phyloP scores from a whole-genome alignment of 2,888 invertebrate genomes.

The Bombylius major region DNA sequence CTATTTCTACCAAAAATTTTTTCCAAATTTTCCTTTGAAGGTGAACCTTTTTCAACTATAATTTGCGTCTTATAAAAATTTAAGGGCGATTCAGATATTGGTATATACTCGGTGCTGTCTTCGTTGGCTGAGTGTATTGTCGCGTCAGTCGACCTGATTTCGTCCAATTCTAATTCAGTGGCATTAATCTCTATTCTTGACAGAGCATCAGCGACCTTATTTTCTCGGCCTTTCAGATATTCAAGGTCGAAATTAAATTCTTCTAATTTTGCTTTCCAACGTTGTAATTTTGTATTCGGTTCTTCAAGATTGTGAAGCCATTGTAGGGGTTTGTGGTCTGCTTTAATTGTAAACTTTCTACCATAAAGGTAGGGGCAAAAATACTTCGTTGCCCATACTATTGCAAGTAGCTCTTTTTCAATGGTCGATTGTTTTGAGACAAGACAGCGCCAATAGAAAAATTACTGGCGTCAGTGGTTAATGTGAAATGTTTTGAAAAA shows the following conservation, averaged over 20 bases:
- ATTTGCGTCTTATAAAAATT: background rate
- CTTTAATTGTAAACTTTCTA: constrained; percentile 25
- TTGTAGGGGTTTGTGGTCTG: constrained; percentile 28
- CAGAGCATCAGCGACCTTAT: constrained; percentile 8
- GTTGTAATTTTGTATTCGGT: constrained; percentile 24
- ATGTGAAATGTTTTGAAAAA: constrained; percentile 20
- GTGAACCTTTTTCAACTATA: background rate
- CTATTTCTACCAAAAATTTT: too few species aligned
- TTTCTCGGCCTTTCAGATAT: constrained; percentile 13
- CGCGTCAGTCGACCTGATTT: background rate
- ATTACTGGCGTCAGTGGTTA: constrained; percentile 22
- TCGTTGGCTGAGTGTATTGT: too few species aligned
- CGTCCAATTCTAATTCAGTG: background rate
- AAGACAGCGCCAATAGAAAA: constrained; percentile 19
- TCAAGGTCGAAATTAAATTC: constrained; percentile 17
- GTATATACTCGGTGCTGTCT: background rate
- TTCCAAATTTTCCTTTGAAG: too few species aligned
- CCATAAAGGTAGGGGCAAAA: constrained; percentile 27
- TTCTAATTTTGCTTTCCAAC: constrained; percentile 18
- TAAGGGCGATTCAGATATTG: background rate
- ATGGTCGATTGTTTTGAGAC: constrained; percentile 17
- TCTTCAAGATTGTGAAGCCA: constrained; percentile 29
- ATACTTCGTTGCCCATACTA: constrained; percentile 24
- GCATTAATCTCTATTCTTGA: constrained; percentile 2
- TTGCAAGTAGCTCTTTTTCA: constrained; percentile 24